A percentile compares a stretch with the other conserved stretches of the same genome.
Evolutionary conservation across 2,113 vertebrate genomes (phyloP).

Genomic region (Nipponia nippon): DNA sequence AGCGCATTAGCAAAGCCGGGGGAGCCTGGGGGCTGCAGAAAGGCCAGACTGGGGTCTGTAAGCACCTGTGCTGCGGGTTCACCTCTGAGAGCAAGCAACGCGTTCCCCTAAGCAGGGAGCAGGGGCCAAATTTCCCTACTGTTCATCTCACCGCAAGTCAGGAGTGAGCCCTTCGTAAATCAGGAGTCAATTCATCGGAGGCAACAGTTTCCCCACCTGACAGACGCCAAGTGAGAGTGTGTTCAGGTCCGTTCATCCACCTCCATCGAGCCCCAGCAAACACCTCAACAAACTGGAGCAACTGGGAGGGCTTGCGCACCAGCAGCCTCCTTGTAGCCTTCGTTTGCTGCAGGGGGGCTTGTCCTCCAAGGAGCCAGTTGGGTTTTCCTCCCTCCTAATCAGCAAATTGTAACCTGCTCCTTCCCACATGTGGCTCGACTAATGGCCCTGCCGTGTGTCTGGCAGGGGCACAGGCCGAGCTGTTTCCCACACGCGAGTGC

Average conservation of each 20-base stretch:
- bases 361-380: not conserved
- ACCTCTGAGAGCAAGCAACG: not conserved
- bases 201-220: not conserved
- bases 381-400: not conserved
- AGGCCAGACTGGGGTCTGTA: too few species aligned
- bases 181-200: not conserved
- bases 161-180: not conserved
- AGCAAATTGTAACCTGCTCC: not conserved
- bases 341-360: not conserved
- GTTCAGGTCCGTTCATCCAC: not conserved
- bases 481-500: not conserved
- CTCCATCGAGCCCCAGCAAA: not conserved
- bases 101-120: not conserved
- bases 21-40: not conserved
- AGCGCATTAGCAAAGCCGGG: accelerated
- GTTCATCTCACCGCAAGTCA: not conserved
- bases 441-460: not conserved
- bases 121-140: not conserved
- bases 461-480: not conserved
- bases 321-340: not conserved
- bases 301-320: not conserved
- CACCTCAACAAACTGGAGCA: too few species aligned
- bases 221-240: accelerated
- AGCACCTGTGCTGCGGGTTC: accelerated
- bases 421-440: not conserved